These are phyloP conservation scores for Pocillopora grandis DNA, from an alignment of 92 coral and sea anemone species.

Conservation along the genomic window DNA sequence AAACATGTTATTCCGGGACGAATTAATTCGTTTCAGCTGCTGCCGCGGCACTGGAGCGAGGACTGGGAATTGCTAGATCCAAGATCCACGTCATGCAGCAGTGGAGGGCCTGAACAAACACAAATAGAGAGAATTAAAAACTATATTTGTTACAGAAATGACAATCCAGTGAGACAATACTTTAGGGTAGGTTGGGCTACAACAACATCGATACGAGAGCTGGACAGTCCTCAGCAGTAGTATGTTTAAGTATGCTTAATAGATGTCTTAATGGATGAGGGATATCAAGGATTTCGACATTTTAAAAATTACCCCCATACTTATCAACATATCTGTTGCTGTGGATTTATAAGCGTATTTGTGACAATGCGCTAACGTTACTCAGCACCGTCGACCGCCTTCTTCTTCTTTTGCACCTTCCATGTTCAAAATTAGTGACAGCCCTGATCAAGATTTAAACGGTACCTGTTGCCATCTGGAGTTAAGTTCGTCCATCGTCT, in stretches of 20 bases:
- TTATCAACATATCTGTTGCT: too few species aligned
- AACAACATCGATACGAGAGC: too few species aligned
- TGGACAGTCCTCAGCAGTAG: too few species aligned
- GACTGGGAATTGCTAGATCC: constrained; percentile 93
- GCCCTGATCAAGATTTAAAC: neutral
- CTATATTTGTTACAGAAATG: too few species aligned
- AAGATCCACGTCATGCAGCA: constrained; percentile 97
- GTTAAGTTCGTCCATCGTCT: constrained; percentile 86
- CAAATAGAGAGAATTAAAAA: neutral
- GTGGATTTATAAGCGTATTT: too few species aligned
- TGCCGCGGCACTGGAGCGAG: constrained; percentile 49
- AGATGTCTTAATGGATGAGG: too few species aligned
- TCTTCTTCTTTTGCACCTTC: too few species aligned
- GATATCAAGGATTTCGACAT: neutral
- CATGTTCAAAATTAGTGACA: too few species aligned
- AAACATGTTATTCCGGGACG: neutral
- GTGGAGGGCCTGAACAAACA: constrained; percentile 79
- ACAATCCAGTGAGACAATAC: neutral
- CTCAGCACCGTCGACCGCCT: too few species aligned
- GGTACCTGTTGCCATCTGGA: constrained; percentile 96
- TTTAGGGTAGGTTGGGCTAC: too few species aligned
- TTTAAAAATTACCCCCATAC: too few species aligned
- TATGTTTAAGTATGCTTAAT: neutral
- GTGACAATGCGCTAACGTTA: too few species aligned
- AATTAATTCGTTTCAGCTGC: constrained; percentile 10